Percentiles rank a stretch among this genome's conserved stretches.
These are phyloP conservation scores for Toxonevra muliebris DNA, from an alignment of 2,888 invertebrate species.

Conservation along the genomic window DNA sequence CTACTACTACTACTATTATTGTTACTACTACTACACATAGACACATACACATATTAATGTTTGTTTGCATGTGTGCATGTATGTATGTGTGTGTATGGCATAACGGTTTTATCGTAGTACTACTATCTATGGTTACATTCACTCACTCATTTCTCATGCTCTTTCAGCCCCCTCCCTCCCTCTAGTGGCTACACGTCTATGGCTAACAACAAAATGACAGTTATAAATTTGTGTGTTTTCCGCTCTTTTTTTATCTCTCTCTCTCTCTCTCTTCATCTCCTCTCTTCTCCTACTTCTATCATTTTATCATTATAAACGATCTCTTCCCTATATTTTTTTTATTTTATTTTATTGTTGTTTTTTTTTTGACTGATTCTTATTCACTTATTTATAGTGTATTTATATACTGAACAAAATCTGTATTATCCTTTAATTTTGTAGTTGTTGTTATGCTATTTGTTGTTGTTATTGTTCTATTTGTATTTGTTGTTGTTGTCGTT, in stretches of 20 bases:
- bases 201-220: slow-evolving; percentile 28
- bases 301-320: neutral
- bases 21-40: neutral
- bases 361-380: slow-evolving; percentile 3
- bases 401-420: neutral
- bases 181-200: slow-evolving; percentile 7
- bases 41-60: neutral
- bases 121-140: slow-evolving; percentile 22
- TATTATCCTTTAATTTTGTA: neutral
- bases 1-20: slow-evolving; percentile 6
- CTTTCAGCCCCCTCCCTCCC: neutral
- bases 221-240: slow-evolving; percentile 24
- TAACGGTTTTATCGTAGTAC: slow-evolving; percentile 30
- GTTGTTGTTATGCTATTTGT: slow-evolving; percentile 10
- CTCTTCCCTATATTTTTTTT: neutral
- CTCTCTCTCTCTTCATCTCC: neutral
- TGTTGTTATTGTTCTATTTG: no score
- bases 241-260: slow-evolving; percentile 8
- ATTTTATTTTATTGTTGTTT: neutral
- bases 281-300: neutral
- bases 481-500: no score
- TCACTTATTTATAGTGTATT: neutral
- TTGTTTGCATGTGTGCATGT: slow-evolving; percentile 12
- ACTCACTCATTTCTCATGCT: neutral
- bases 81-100: slow-evolving; percentile 21